Percentiles rank a stretch among this genome's conserved stretches.
phyloP scores from a whole-genome alignment of 1,140 invertebrate species.

The Drosophila busckii region DNA sequence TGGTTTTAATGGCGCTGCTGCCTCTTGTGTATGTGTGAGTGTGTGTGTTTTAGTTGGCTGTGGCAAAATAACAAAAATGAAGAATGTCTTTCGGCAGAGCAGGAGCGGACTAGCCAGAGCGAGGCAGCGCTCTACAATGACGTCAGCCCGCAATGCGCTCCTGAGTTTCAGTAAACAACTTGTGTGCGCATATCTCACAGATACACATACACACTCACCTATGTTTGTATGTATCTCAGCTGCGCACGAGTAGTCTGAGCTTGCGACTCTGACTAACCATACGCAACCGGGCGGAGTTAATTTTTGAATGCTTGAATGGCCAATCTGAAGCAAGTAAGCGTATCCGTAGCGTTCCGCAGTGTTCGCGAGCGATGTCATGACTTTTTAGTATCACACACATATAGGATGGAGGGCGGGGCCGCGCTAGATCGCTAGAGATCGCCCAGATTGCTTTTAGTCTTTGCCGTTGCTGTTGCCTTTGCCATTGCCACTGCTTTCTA shows the following conservation, averaged over 20 bases:
- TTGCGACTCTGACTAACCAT: conserved; percentile 66
- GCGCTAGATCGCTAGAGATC: conserved; percentile 44
- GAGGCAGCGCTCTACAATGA: neutral
- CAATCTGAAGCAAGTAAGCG: conserved; percentile 79
- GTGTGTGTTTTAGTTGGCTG: conserved; percentile 29
- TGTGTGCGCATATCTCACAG: too few relatives aligned
- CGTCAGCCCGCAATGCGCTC: conserved; percentile 3
- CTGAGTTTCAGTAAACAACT: too few relatives aligned
- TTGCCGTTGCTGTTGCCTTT: too few relatives aligned
- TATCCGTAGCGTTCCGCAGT: conserved; percentile 77
- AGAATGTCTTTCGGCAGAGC: conserved; percentile 49
- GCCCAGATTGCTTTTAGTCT: too few relatives aligned
- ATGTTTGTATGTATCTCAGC: conserved; percentile 38
- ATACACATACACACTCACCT: neutral
- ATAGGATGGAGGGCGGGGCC: conserved; percentile 47
- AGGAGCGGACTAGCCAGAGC: conserved; percentile 26
- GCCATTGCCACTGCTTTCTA: conserved; percentile 10
- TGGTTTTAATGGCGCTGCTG: conserved; percentile 67
- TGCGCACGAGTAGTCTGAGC: conserved; percentile 48
- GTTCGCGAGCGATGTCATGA: conserved; percentile 76
- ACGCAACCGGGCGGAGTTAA: conserved; percentile 79
- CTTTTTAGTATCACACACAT: conserved; percentile 72
- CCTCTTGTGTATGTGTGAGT: conserved; percentile 28
- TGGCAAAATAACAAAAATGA: conserved; percentile 67
- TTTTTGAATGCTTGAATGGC: conserved; percentile 79